Conservation (phyloP, 2,113 vertebrate genomes). For the Numida meleagris region DNA sequence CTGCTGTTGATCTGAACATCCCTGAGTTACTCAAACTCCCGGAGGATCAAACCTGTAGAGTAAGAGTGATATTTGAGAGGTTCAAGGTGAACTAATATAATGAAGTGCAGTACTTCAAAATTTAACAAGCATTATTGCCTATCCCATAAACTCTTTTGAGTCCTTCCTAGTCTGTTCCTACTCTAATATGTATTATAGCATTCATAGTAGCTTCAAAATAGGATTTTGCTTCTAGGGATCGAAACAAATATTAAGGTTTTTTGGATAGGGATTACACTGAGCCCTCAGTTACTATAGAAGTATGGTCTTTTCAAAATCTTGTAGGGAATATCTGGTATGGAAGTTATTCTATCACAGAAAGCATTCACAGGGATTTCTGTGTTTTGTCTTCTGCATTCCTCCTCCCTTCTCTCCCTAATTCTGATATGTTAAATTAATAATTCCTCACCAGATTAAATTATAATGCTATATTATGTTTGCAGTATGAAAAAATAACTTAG, state of each 20-base stretch:
- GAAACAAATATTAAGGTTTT: background rate
- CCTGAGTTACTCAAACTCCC: background rate
- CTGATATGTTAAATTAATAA: conserved; percentile 5
- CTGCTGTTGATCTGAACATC: background rate
- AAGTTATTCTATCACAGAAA: background rate
- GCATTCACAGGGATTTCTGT: background rate
- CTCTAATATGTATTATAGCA: background rate
- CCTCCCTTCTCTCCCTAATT: background rate
- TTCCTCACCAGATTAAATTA: background rate
- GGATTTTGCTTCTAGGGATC: background rate
- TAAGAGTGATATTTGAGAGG: background rate
- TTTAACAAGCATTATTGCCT: background rate
- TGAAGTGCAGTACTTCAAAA: conserved; percentile 1
- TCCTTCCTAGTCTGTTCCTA: background rate
- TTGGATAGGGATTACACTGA: background rate
- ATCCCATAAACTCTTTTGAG: background rate
- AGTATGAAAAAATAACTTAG: background rate
- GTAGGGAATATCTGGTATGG: background rate
- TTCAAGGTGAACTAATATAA: background rate
- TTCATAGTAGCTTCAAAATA: background rate
- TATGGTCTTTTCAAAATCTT: background rate
- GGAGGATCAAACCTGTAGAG: background rate
- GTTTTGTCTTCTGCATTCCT: background rate
- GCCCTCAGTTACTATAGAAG: background rate
- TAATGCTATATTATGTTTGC: background rate